Evolutionary conservation across 1,140 invertebrate species (phyloP).

Genomic region (Papilio aristodemus): DNA sequence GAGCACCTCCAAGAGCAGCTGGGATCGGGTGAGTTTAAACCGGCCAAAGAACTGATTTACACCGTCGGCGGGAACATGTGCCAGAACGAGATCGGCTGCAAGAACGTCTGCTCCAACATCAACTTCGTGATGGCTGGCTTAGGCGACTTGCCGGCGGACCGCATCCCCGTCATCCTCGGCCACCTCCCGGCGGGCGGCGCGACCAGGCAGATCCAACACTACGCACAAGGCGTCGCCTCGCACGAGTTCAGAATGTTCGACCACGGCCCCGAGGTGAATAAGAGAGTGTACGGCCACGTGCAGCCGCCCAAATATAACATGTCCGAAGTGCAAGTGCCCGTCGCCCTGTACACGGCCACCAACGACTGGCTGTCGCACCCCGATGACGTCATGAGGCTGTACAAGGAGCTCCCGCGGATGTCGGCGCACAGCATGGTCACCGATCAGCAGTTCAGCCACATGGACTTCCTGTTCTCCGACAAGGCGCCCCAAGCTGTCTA

Average conservation of each 20-base stretch:
- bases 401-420: conserved; percentile 76
- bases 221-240: conserved; percentile 81
- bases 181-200: conserved; percentile 91
- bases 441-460: conserved; percentile 84
- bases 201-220: conserved; percentile 87
- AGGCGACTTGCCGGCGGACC: conserved; percentile 77
- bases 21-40: conserved; percentile 81
- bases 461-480: conserved; percentile 86
- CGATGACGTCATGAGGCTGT: conserved; percentile 83
- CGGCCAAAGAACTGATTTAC: conserved; percentile 76
- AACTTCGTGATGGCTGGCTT: conserved; percentile 83
- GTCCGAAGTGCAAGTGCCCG: conserved; percentile 82
- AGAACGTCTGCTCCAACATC: conserved; percentile 82
- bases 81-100: conserved; percentile 71
- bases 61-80: conserved; percentile 80
- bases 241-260: conserved; percentile 76
- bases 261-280: conserved; percentile 76
- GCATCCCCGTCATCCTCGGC: conserved; percentile 85
- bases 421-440: conserved; percentile 77
- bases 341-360: conserved; percentile 84
- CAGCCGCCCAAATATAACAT: conserved; percentile 85
- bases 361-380: conserved; percentile 84
- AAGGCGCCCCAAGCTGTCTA: conserved; percentile 82
- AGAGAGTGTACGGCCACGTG: conserved; percentile 75
- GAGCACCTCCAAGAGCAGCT: conserved; percentile 82